Percentiles rank a stretch among this genome's conserved stretches.
These are phyloP conservation scores for Corythaeola cristata DNA, from an alignment of 2,113 vertebrate genomes.

Conservation along the genomic window DNA sequence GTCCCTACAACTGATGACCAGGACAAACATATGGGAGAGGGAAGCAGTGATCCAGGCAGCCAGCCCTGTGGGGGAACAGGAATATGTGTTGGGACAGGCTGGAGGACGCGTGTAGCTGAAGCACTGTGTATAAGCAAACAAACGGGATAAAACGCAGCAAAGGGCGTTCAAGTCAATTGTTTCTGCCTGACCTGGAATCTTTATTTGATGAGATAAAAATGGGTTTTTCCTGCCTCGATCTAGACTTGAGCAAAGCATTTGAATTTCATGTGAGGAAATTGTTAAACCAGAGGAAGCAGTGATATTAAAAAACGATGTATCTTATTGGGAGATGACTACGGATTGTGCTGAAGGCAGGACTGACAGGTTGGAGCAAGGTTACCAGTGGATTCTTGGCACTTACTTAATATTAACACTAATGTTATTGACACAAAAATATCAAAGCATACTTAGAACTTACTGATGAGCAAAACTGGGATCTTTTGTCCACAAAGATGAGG, in stretches of 20 bases:
- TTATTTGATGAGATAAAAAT: constrained; percentile 3
- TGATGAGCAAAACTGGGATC: neutral
- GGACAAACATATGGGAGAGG: neutral
- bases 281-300: neutral
- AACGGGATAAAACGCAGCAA: neutral
- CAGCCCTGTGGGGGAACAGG: neutral
- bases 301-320: neutral
- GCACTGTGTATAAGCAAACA: neutral
- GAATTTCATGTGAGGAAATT: neutral
- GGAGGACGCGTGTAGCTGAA: neutral
- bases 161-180: neutral
- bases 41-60: neutral
- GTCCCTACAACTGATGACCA: neutral
- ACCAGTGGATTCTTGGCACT: neutral
- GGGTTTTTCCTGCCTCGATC: neutral
- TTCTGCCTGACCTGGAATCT: neutral
- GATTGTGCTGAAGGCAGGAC: neutral
- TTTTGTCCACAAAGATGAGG: neutral
- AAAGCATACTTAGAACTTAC: neutral
- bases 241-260: neutral
- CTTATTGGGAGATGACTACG: neutral
- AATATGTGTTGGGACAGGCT: neutral
- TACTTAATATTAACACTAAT: neutral
- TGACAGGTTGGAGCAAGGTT: neutral
- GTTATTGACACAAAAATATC: neutral